Evolutionary conservation across 2,888 invertebrate genomes (phyloP), one percentile per base, ranked within the genome.

Genomic region (Pachycephus smyrnensis): DNA sequence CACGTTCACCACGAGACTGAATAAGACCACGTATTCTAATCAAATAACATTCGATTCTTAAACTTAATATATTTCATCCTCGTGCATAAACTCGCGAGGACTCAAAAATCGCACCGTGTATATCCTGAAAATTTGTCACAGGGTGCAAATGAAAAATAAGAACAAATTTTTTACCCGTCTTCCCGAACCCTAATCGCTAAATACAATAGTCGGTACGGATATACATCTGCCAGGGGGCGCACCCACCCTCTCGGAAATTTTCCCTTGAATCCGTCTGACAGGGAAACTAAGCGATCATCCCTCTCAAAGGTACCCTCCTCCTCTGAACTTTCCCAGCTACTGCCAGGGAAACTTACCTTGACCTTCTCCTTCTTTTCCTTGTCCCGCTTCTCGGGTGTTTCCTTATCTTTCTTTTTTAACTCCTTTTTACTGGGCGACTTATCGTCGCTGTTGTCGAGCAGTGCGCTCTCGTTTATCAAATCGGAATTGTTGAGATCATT

Each of bases 281-380:
- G 55, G 55, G 55, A 23, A 55, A 9, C 55, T 55, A 55, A 55
- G 23, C 23, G 55, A 55, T 55, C 55, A 2, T 30, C 33, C 71
- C 71, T 71, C 71, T 71, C 30, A 32, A 55, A 71, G 71, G 30
- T 71, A 35, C 30, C 31, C 33, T 55, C 55, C 23, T 11, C 31
- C 33, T 55, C 55, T 55, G 55, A 55, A 55, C 55, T 55, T 55
- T 55, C 23, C 55, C 55, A 23, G 55, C 9, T 55, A 55, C 55
- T 55, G 55, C 55, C 76, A 76, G 23, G 55, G 30, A 35, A 73
- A 80, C 90, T 90, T 92, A 93, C 93, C 93, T 93, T 93, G 2
- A 91, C 86, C 88, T 92, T 93, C 75, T 92, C 92, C 86, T 92
- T 92, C 86, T 92, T 93, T 82, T 93, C 92, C 84, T 89, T 90